A percentile compares a stretch with the other conserved stretches of the same genome.
These are phyloP conservation scores for Anadara kagoshimensis DNA, from an alignment of 1,140 invertebrate species.

Conservation along the genomic window DNA sequence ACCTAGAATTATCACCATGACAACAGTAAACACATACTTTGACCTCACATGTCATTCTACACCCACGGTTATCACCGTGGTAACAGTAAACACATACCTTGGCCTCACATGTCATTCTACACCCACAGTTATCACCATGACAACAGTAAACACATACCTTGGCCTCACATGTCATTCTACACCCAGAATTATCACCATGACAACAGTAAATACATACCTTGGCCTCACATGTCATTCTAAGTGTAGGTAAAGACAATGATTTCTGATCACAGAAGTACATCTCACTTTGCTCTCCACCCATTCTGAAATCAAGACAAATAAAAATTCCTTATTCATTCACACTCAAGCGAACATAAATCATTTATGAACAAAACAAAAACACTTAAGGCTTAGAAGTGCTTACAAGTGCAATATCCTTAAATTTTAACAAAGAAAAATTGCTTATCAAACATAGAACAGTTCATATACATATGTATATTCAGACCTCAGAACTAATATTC, in stretches of 20 bases:
- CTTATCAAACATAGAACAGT: not conserved
- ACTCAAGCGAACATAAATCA: not conserved
- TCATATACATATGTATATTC: not conserved
- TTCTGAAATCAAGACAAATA: slow-evolving; percentile 43
- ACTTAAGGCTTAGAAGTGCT: not conserved
- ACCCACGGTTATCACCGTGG: too few species aligned
- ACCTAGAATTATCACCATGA: too few species aligned
- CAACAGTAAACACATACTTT: too few species aligned
- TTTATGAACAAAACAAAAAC: not conserved
- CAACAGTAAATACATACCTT: slow-evolving; percentile 77
- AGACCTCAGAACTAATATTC: too few species aligned
- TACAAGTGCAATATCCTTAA: not conserved
- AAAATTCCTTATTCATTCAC: not conserved
- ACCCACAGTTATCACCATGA: too few species aligned
- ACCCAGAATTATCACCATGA: too few species aligned
- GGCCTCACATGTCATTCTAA: slow-evolving; percentile 92
- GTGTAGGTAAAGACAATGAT: slow-evolving; percentile 89
- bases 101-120: too few species aligned
- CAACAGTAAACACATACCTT: too few species aligned
- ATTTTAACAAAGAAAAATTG: not conserved
- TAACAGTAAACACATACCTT: too few species aligned
- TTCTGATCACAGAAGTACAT: slow-evolving; percentile 92
- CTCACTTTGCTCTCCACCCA: slow-evolving; percentile 86
- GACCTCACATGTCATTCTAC: too few species aligned
- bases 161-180: too few species aligned